Conservation (phyloP, 2,797 vertebrate species). For the Sciurus carolinensis region DNA sequence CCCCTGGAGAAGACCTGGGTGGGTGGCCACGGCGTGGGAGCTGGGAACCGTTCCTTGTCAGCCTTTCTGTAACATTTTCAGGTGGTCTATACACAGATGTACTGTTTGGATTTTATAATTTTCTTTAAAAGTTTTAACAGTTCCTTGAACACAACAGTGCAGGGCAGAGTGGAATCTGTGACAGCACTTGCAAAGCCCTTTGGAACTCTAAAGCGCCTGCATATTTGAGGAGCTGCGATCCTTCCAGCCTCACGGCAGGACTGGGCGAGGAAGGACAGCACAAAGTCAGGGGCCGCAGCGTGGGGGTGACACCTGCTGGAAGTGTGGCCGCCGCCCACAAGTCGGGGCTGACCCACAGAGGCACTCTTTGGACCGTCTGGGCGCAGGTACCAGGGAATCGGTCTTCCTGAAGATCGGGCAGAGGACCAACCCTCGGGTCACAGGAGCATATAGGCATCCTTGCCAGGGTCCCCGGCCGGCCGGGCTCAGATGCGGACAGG, state of each 20-base stretch:
- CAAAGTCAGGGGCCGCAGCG: background rate
- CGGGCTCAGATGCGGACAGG: background rate
- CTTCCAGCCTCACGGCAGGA: background rate
- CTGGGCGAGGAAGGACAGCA: background rate
- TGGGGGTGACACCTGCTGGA: background rate
- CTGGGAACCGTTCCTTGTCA: background rate
- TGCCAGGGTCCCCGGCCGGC: background rate
- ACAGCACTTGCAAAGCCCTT: background rate
- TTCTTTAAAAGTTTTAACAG: slow-evolving; percentile 4
- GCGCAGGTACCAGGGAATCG: background rate
- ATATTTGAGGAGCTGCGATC: background rate
- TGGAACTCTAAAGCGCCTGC: background rate
- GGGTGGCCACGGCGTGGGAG: background rate
- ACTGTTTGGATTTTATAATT: slow-evolving; percentile 24
- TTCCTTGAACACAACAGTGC: background rate
- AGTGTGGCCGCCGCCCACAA: accelerated
- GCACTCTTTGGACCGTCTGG: background rate
- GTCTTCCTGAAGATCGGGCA: background rate
- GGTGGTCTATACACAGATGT: background rate
- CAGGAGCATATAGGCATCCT: accelerated
- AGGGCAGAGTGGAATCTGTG: background rate
- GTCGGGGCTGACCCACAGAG: background rate
- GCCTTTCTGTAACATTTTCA: background rate
- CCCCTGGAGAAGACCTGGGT: background rate
- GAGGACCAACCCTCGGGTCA: background rate